Conservation (phyloP, 92 coral and sea anemone species). For the Phenganax subtilis region DNA sequence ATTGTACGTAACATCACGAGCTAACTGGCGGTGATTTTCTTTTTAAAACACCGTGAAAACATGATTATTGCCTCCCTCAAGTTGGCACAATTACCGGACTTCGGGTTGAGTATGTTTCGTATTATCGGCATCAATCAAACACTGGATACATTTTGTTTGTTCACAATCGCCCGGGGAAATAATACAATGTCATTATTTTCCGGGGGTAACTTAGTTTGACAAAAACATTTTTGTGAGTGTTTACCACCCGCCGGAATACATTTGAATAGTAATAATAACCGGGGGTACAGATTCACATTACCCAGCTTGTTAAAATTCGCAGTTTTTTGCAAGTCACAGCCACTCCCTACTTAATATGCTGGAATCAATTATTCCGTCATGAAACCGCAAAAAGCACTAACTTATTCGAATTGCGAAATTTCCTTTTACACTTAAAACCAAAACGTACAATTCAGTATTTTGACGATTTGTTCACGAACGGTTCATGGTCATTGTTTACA, state of each 20-base stretch:
- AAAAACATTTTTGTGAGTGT: neutral
- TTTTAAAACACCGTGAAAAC: neutral
- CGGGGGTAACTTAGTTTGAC: neutral
- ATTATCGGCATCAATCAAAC: no score
- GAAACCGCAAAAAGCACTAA: neutral
- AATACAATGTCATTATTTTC: no score
- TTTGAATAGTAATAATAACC: neutral
- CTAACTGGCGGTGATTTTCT: neutral
- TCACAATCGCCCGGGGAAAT: no score
- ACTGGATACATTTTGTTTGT: no score
- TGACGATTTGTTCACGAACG: no score
- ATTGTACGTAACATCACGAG: neutral
- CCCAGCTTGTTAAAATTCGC: neutral
- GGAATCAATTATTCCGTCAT: neutral
- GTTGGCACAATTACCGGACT: no score
- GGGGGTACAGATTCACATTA: neutral
- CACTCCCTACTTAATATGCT: neutral
- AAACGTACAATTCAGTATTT: no score
- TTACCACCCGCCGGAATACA: neutral
- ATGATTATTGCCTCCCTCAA: neutral
- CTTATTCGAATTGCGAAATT: no score
- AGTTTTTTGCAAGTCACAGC: neutral
- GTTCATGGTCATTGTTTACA: no score
- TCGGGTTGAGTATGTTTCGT: no score
- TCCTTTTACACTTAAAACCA: no score